A percentile compares a stretch with the other conserved stretches of the same genome.
phyloP scores from a whole-genome alignment of 2,797 vertebrate species.

The Pantherophis alleghaniensis region DNA sequence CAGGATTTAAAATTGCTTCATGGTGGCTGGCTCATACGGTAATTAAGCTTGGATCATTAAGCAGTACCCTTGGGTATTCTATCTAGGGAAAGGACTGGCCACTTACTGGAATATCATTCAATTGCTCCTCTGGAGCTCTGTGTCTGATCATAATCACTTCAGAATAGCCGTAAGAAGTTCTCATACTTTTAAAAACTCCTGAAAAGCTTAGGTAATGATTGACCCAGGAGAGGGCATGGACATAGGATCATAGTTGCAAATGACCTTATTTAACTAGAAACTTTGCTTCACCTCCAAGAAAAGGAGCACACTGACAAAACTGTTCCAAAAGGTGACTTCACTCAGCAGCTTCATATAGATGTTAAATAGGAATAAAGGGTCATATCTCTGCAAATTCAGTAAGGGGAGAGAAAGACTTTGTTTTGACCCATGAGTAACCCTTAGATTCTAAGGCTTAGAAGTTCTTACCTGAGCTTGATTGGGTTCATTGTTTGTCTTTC shows the following conservation, averaged over 20 bases:
- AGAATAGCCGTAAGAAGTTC: conserved; percentile 61
- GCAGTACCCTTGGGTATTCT: conserved; percentile 63
- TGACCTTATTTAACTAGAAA: conserved; percentile 29
- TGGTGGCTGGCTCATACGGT: conserved; percentile 22
- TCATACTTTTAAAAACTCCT: conserved; percentile 62
- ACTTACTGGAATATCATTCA: conserved; percentile 65
- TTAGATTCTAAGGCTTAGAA: neutral
- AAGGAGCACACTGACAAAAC: neutral
- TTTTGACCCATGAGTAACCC: neutral
- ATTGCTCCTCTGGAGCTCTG: conserved; percentile 65
- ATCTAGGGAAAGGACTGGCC: conserved; percentile 48
- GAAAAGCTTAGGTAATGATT: conserved; percentile 65
- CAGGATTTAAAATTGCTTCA: conserved; percentile 9
- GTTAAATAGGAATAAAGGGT: neutral
- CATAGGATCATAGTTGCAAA: conserved; percentile 37
- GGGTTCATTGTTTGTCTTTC: neutral
- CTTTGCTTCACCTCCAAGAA: neutral
- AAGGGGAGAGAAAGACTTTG: neutral
- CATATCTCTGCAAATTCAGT: neutral
- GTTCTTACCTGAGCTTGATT: neutral
- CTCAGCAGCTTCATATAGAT: neutral
- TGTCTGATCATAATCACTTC: conserved; percentile 70
- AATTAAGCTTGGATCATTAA: conserved; percentile 65
- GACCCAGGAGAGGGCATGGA: conserved; percentile 49
- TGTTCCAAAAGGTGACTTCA: neutral